Evolutionary conservation across 1,140 invertebrate species (phyloP).

Genomic region (Drosophila bocki): DNA sequence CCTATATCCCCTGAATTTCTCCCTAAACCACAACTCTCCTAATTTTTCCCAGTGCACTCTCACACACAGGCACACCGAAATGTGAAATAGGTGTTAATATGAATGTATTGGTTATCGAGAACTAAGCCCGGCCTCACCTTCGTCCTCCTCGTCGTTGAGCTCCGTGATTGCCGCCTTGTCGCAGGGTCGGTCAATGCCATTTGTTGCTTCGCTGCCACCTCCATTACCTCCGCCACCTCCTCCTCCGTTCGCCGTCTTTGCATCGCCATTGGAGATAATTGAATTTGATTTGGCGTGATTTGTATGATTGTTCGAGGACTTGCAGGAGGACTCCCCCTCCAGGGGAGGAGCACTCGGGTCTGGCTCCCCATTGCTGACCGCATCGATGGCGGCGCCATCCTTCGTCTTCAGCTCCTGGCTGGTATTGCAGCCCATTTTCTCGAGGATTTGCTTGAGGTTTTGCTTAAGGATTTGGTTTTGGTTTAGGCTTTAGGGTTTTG

Average conservation of each 20-base stretch:
- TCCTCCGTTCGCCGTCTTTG: conserved; percentile 55
- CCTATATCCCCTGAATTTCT: background rate
- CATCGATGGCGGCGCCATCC: conserved; percentile 72
- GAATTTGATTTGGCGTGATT: conserved; percentile 84
- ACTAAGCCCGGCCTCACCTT: conserved; percentile 72
- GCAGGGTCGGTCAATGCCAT: conserved; percentile 70
- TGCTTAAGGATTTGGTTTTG: conserved; percentile 6
- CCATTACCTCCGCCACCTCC: conserved; percentile 3
- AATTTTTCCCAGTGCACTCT: conserved; percentile 12
- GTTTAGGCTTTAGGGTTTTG: conserved; percentile 17
- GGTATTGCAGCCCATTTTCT: conserved; percentile 82
- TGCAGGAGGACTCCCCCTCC: conserved; percentile 52
- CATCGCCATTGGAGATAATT: conserved; percentile 81
- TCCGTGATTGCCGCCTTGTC: conserved; percentile 79
- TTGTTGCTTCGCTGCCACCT: conserved; percentile 60
- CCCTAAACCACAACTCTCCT: rapidly evolving
- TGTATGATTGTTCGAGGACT: conserved; percentile 68
- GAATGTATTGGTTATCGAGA: conserved; percentile 35
- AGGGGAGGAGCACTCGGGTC: conserved; percentile 67
- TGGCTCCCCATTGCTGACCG: conserved; percentile 70
- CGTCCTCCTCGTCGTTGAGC: conserved; percentile 78
- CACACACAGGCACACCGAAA: conserved; percentile 37
- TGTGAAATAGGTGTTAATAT: conserved; percentile 56
- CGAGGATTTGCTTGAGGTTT: conserved; percentile 16
- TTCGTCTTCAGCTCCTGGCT: conserved; percentile 84